Evolutionary conservation across 2,888 invertebrate species (phyloP), one percentile per base, ranked within the genome.

Genomic region (Pterostichus niger): DNA sequence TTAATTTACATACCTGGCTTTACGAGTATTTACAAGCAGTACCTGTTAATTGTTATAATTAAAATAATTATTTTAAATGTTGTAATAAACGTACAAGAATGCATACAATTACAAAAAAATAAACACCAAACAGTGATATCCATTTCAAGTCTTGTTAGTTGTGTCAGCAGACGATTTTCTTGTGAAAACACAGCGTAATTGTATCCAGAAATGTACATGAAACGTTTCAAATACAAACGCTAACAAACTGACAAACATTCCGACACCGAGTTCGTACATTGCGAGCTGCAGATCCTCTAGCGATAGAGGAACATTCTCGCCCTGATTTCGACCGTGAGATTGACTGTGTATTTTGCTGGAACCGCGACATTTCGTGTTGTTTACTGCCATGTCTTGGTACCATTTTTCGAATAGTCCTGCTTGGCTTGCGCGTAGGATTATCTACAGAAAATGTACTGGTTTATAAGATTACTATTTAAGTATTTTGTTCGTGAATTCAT

Each of bases 361-460:
- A 7, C 13, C 15, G 6, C 15, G 33, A n/a, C 9, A 40, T 46
- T 46, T 71, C 7, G 82, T 82, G 33, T 54, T 44, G 46, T 82
- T 82, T 24, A 13, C 31, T 10, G 44, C 86, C 15, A 89, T 87
- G 64, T 89, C 88, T 0, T 86, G 71, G 75, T 89, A 89, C 91
- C 91, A 91, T 85, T 90, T 88, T 0, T 85, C 54, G 1, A 88
- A 86, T 9, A 91, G 85, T 1, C 91, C 91, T 0, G 88, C 88
- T 84, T 90, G 73, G n/a, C 54, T 71, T 40, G 82, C 75, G 15
- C 33, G 73, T 44, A 82, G 73, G 13, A 82, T 75, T 24, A 82
- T 44, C 54, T 77, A 54, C 17, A 31, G 24, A 33, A 56, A 31
- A 59, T 9, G 40, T 9, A 40, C 40, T 40, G 40, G 40, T 40